Evolutionary conservation across 2,113 vertebrate species (phyloP), one percentile per base, ranked within the genome.

Genomic region (Trochalopteron elliotii): DNA sequence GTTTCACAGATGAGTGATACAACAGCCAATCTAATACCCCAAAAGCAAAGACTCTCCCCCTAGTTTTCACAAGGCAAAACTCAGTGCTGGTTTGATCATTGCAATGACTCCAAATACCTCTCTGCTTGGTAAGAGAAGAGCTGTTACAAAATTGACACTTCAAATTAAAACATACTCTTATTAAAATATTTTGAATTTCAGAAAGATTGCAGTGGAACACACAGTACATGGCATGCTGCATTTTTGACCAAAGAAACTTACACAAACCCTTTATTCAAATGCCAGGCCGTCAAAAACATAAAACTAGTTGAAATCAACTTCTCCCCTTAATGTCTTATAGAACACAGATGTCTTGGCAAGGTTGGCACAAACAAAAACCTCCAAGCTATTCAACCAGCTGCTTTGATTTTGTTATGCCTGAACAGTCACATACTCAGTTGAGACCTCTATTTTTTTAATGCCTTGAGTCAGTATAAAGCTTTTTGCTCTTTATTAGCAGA

Each of bases 341-440:
- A 94, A 69, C 77, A 85, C 88, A 96, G 91, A 93, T 85, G 92
- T 94, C 75, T 94, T 96, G 77, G 80, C 82, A 96, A 95, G 87
- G 87, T 65, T 95, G 84, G 83, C 79, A 91, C 50, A 65, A 90
- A 80, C 90, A 93, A 81, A 83, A 92, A 16, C 12, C 71, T 61
- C 61, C 50, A 77, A 93, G 86, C 82, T 85, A 91, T 95, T 94
- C 89, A 95, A 71, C 56, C 76, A 95, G 86, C 87, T 93, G 87
- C 90, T 91, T 93, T 94, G 65, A 93, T 80, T 94, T 76, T 91
- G 71, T 87, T 93, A 94, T 37, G 94, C 83, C 94, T 92, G 50
- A 93, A 78, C 69, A 89, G 82, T 60, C 59, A 7, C 70, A 83
- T 56, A 88, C 47, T 76, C 69, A n/a, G 10, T 24, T 80, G 49